Base-by-base conservation (phyloP, 2,888 invertebrate genomes). In the Rhagium mordax region DNA sequence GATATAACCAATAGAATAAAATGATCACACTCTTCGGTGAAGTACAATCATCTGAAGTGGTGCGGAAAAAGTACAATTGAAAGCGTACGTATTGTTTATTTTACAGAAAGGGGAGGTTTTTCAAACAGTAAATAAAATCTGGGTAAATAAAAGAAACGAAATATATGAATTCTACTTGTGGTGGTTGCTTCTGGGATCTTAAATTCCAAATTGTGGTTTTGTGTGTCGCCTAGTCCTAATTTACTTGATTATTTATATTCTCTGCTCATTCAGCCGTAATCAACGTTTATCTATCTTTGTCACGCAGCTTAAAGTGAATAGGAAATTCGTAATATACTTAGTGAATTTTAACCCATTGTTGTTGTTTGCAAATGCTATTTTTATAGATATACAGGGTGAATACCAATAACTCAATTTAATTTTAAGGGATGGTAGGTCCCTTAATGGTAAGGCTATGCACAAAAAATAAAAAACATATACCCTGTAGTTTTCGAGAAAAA, bases 31-130 rank as follows among this genome's bases (percentile, higher is more conserved):
- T n/a, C n/a, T 24, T 3, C 59, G 13, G 10, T 6, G 33, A 59
- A 59, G 4, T 33, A 59, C 33, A 59, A 33, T 59, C 20, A 59
- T 59, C 29, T 33, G 33, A 33, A 59, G 59, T 59, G 59, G 18
- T 41, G 18, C 16, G 33, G 18, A 59, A 33, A 18, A 18, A 33
- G 20, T 59, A 20, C 20, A 59, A 41, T 20, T 33, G 33, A 20
- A 33, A 33, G 33, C 59, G 16, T 59, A 59, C n/a, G 41, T 41
- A 41, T 29, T 59, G 59, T 59, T 59, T 59, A 18, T 15, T 29
- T 59, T 20, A 59, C 13, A 13, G 18, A 20, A 59, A 59, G 59
- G 15, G 13, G 18, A 10, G 18, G 4, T 59, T 29, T 16, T 10
- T 29, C 21, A 18, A 29, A 33, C 7, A 6, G 33, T 15, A 59